phyloP scores from a whole-genome alignment of 2,113 vertebrate species.

The Mesitornis unicolor region DNA sequence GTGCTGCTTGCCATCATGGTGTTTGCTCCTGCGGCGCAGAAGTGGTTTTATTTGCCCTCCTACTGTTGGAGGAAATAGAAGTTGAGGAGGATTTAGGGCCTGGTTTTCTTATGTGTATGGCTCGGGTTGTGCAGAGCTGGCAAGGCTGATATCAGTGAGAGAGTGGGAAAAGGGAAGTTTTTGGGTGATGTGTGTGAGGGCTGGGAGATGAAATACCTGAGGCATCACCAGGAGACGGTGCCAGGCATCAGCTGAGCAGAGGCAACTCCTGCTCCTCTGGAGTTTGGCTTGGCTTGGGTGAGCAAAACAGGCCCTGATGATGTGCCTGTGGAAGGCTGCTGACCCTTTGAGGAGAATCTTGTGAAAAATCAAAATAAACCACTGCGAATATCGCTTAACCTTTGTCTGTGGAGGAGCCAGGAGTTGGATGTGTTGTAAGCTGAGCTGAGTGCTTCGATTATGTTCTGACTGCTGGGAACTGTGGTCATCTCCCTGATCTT shows the following conservation, averaged over 20 bases:
- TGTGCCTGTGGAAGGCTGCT: background rate
- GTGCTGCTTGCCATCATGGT: background rate
- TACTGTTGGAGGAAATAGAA: background rate
- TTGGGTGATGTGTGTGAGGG: accelerated
- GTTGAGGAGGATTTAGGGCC: background rate
- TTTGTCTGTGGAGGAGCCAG: background rate
- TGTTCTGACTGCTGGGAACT: background rate
- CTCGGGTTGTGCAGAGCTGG: background rate
- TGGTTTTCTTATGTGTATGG: background rate
- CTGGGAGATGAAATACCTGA: background rate
- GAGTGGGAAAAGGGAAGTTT: background rate
- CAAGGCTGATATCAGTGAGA: background rate
- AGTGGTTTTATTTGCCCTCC: background rate
- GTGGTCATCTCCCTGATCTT: background rate
- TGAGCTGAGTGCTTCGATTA: background rate
- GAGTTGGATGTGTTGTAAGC: background rate
- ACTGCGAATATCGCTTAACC: background rate
- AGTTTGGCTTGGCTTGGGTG: background rate
- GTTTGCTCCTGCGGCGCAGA: background rate
- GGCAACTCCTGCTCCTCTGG: background rate
- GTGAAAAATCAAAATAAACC: background rate
- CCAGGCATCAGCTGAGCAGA: background rate
- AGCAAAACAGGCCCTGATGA: background rate
- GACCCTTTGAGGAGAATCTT: background rate
- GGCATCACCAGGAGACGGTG: background rate